Conservation (phyloP, 1,140 invertebrate genomes). For the Tetramorium alpestre region DNA sequence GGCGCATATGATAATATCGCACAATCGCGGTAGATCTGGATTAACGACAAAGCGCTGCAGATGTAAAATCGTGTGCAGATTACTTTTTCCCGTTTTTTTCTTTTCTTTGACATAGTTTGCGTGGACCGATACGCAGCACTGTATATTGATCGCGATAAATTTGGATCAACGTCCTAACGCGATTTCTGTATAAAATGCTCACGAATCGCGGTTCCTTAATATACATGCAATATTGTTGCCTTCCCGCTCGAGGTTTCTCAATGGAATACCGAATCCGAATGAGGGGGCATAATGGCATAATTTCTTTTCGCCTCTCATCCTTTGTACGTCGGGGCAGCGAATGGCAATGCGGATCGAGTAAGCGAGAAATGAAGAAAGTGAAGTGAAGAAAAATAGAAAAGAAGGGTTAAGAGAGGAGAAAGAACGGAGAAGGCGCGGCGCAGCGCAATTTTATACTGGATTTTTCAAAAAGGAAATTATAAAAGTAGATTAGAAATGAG, state of each 20-base stretch:
- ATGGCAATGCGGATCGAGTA: neutral
- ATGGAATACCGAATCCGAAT: constrained; percentile 79
- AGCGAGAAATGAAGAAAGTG: constrained; percentile 49
- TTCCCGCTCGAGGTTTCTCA: constrained; percentile 74
- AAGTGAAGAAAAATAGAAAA: constrained; percentile 31
- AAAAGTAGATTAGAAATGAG: constrained; percentile 73
- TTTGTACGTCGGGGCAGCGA: neutral
- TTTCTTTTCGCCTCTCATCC: constrained; percentile 65
- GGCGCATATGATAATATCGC: neutral
- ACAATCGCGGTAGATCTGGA: constrained; percentile 35
- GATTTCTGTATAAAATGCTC: constrained; percentile 32
- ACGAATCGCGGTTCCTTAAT: constrained; percentile 40
- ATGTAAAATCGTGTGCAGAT: neutral
- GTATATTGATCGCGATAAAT: constrained; percentile 69
- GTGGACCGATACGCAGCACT: neutral
- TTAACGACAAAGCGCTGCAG: constrained; percentile 10
- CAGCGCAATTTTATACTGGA: constrained; percentile 9
- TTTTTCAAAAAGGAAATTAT: constrained; percentile 77
- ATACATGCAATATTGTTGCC: constrained; percentile 56
- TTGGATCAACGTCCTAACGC: constrained; percentile 43
- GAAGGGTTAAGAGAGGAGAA: neutral
- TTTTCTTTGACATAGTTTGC: neutral
- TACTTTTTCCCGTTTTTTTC: neutral
- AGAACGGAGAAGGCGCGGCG: neutral
- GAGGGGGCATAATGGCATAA: constrained; percentile 31